These are phyloP conservation scores for Ferrisia virgata DNA, from an alignment of 2,888 invertebrate genomes.

Conservation along the genomic window DNA sequence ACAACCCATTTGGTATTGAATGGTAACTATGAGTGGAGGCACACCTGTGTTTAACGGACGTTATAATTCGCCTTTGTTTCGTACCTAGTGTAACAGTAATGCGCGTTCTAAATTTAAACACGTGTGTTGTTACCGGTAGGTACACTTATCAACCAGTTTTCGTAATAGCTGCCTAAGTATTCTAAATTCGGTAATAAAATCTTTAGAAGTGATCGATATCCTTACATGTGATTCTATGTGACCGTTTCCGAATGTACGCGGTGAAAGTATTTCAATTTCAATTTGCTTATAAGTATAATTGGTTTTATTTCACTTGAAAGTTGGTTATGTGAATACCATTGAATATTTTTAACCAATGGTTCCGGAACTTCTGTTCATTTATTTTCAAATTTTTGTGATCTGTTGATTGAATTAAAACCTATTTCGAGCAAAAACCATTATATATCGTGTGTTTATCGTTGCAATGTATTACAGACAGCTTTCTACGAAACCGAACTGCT, in stretches of 20 bases:
- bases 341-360: background rate
- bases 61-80: background rate
- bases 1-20: background rate
- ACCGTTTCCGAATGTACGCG: background rate
- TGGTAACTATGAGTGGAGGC: conserved; percentile 1
- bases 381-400: background rate
- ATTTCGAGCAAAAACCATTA: background rate
- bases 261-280: background rate
- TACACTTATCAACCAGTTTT: background rate
- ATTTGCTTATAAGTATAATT: background rate
- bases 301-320: background rate
- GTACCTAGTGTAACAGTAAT: background rate
- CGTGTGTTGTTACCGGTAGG: conserved; percentile 5
- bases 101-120: background rate
- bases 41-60: conserved; percentile 20
- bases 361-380: background rate
- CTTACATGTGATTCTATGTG: background rate
- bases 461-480: too few species aligned
- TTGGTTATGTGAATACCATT: background rate
- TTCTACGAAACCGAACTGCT: too few species aligned
- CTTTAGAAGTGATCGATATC: conserved; percentile 25
- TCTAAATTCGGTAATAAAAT: background rate
- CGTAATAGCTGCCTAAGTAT: background rate
- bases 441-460: too few species aligned
- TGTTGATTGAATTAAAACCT: background rate